These are phyloP conservation scores for Macropodus opercularis DNA, from an alignment of 2,797 vertebrate species.

Conservation along the genomic window DNA sequence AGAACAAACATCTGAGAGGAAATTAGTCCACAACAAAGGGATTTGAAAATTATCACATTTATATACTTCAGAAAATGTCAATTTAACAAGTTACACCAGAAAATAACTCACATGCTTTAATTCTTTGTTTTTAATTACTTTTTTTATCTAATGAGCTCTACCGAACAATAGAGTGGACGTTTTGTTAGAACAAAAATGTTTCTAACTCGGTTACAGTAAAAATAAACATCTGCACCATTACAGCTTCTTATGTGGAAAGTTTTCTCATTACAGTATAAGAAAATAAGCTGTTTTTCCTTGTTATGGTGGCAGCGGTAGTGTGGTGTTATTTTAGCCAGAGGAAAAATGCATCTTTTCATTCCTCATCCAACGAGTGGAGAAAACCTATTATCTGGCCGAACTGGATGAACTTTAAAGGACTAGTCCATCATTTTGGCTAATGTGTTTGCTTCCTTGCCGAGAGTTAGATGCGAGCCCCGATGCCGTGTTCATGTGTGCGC, in stretches of 20 bases:
- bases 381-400: neutral
- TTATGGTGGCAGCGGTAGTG: neutral
- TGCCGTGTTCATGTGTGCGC: neutral
- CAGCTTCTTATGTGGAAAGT: neutral
- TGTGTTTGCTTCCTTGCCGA: neutral
- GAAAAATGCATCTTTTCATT: neutral
- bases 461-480: neutral
- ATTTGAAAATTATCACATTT: slow-evolving; percentile 6
- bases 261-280: neutral
- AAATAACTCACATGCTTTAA: slow-evolving; percentile 4
- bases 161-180: neutral
- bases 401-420: neutral
- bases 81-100: neutral
- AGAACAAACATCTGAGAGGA: neutral
- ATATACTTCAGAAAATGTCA: slow-evolving; percentile 3
- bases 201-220: neutral
- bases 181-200: slow-evolving; percentile 2
- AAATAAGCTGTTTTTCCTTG: neutral
- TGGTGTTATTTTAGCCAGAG: neutral
- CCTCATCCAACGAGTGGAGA: neutral
- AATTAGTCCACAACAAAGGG: slow-evolving; percentile 11
- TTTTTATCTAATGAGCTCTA: slow-evolving; percentile 1
- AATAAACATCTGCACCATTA: neutral
- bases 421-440: neutral
- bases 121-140: neutral